Evolutionary conservation across 2,888 invertebrate species (phyloP).

Genomic region (Timema podura): DNA sequence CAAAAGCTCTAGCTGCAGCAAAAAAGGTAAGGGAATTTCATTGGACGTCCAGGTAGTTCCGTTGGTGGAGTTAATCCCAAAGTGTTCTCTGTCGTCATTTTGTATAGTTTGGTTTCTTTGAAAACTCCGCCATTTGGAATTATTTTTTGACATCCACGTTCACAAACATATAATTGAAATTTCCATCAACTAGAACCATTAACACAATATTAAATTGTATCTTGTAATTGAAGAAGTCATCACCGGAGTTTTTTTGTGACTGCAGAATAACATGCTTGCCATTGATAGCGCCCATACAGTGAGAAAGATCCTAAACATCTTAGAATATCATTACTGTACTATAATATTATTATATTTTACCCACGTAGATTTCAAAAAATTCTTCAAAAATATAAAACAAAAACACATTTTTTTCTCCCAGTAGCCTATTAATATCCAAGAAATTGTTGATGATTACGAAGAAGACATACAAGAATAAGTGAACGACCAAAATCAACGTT

Average conservation of each 20-base stretch:
- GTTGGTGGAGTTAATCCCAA: conserved; percentile 1
- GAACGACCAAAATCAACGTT: background rate
- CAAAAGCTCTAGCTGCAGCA: no score
- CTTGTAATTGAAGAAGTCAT: background rate
- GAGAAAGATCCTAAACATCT: conserved; percentile 1
- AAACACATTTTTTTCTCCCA: background rate
- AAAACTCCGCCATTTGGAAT: conserved; percentile 4
- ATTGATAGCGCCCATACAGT: background rate
- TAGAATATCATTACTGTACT: no score
- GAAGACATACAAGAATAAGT: background rate
- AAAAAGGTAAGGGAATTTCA: no score
- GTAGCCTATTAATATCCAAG: background rate
- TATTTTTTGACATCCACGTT: background rate
- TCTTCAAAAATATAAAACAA: no score
- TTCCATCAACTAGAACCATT: background rate
- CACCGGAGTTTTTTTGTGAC: background rate
- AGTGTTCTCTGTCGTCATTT: background rate
- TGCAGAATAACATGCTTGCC: background rate
- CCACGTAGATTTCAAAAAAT: no score
- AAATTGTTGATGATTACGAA: background rate
- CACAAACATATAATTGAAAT: background rate
- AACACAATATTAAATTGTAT: background rate
- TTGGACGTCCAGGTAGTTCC: no score
- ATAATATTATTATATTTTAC: no score
- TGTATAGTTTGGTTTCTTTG: conserved; percentile 8